Evolutionary conservation across 2,797 vertebrate genomes (phyloP).

Genomic region (Sebastes nivosus): DNA sequence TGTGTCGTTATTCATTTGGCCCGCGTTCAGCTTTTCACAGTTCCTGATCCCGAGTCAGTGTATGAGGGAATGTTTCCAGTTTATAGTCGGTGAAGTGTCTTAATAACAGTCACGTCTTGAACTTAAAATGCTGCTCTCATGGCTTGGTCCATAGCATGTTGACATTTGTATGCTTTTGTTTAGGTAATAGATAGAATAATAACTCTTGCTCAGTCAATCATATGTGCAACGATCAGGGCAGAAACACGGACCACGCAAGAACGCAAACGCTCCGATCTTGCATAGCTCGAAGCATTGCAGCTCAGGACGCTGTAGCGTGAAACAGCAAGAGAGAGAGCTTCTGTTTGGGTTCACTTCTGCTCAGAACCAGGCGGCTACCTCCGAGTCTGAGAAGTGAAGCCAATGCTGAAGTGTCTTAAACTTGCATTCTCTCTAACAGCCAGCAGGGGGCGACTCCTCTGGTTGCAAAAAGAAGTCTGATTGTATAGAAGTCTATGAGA

Average conservation of each 20-base stretch:
- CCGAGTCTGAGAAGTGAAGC: too few species aligned
- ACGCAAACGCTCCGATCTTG: background rate
- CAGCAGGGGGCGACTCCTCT: too few species aligned
- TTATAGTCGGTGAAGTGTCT: constrained; percentile 4
- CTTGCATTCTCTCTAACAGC: too few species aligned
- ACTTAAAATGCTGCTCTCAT: background rate
- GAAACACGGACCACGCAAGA: background rate
- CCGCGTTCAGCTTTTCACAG: constrained; percentile 29
- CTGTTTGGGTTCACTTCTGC: background rate
- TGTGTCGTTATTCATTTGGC: constrained; percentile 62
- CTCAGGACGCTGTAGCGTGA: background rate
- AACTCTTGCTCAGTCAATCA: background rate
- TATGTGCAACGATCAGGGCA: background rate
- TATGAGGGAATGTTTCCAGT: constrained; percentile 3
- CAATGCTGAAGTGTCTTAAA: too few species aligned
- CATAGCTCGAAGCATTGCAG: background rate
- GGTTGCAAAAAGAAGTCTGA: too few species aligned
- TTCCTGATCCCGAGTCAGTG: constrained; percentile 11
- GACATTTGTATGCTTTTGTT: background rate
- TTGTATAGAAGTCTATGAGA: too few species aligned
- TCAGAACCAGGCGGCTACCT: background rate
- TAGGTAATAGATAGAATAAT: background rate
- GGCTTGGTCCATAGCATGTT: background rate
- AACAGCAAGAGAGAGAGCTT: background rate
- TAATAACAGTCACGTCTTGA: background rate